A percentile compares a stretch with the other conserved stretches of the same genome.
These are phyloP conservation scores for Lycocorax pyrrhopterus DNA, from an alignment of 2,113 vertebrate species.

Conservation along the genomic window DNA sequence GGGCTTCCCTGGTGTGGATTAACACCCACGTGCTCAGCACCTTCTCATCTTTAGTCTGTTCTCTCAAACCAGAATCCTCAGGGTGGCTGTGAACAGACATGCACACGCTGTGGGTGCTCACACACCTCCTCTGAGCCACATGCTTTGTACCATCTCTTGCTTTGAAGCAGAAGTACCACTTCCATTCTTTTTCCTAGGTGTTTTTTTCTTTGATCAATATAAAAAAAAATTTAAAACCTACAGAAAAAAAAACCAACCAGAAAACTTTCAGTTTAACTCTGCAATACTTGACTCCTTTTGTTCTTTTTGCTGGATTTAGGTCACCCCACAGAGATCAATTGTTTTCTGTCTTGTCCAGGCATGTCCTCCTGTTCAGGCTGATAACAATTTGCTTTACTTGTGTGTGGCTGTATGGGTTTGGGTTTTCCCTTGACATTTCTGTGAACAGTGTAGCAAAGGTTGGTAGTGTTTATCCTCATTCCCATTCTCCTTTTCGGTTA, in stretches of 20 bases:
- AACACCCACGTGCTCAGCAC: neutral
- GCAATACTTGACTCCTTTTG: neutral
- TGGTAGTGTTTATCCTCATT: neutral
- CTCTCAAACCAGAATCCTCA: neutral
- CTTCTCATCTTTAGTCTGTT: neutral
- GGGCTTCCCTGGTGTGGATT: neutral
- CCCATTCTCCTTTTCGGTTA: neutral
- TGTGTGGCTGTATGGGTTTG: neutral
- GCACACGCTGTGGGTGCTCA: rapidly evolving
- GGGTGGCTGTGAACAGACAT: neutral
- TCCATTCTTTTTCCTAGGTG: neutral
- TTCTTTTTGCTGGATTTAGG: neutral
- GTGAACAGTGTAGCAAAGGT: neutral
- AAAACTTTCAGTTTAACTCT: neutral
- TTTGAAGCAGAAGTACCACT: neutral
- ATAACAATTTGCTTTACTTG: conserved; percentile 7
- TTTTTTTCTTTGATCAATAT: neutral
- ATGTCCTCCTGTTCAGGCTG: conserved; percentile 9
- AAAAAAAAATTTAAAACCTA: neutral
- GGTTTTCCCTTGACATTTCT: conserved; percentile 29
- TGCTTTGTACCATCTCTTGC: neutral
- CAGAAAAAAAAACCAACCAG: neutral
- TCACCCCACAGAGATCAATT: neutral
- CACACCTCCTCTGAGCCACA: neutral
- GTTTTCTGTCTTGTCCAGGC: conserved; percentile 8